phyloP scores from a whole-genome alignment of 2,113 vertebrate species.

The Cathartes aura region DNA sequence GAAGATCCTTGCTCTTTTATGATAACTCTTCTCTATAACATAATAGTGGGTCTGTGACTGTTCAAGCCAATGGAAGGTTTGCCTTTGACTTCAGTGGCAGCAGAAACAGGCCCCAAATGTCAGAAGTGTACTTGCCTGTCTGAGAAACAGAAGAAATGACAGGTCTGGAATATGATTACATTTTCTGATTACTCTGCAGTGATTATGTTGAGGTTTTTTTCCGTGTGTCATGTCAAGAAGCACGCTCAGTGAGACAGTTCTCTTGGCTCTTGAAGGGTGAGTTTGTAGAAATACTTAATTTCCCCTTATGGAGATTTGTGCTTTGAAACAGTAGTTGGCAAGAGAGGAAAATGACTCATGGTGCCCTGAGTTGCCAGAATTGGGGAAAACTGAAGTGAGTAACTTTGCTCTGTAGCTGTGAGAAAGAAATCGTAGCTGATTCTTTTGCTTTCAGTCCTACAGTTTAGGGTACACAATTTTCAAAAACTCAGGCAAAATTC shows the following conservation, averaged over 20 bases:
- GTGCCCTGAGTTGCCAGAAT: conserved; percentile 1
- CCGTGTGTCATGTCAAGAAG: not conserved
- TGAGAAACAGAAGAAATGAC: not conserved
- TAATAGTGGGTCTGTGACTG: not conserved
- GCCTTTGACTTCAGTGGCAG: not conserved
- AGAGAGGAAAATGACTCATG: not conserved
- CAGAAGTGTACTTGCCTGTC: not conserved
- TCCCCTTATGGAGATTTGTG: not conserved
- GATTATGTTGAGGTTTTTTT: not conserved
- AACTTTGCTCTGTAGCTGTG: not conserved
- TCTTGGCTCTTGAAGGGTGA: not conserved
- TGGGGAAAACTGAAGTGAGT: not conserved
- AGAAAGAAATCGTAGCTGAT: not conserved
- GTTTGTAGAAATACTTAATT: conserved; percentile 29
- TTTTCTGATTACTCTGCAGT: not conserved
- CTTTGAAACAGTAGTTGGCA: conserved; percentile 8
- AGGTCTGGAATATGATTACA: not conserved
- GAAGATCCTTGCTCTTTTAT: not conserved
- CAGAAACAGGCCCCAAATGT: not conserved
- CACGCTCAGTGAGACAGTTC: not conserved
- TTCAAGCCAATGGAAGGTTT: not conserved
- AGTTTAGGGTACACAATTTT: not conserved
- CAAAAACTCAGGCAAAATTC: not conserved
- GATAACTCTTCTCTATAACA: not conserved
- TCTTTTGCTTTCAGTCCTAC: not conserved